Evolutionary conservation across 2,113 vertebrate species (phyloP).

Genomic region (Atlantisia rogersi): DNA sequence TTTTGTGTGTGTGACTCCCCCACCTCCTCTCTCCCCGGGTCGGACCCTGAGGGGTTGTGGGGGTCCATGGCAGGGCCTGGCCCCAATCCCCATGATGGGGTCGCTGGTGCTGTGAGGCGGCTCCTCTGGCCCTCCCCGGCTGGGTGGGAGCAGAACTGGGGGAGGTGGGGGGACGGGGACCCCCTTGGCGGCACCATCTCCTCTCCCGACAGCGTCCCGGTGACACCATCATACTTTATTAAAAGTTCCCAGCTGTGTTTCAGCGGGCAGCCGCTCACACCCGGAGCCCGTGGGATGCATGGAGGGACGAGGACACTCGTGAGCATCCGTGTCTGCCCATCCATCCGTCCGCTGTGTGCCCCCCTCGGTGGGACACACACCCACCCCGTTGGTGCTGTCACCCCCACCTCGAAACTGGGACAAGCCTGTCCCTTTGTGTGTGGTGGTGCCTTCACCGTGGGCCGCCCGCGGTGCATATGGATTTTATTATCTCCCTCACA

Average conservation of each 20-base stretch:
- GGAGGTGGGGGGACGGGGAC: not conserved
- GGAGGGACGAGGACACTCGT: rapidly evolving
- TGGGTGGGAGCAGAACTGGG: not conserved
- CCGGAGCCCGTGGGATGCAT: rapidly evolving
- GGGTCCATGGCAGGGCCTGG: not conserved
- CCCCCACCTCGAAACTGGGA: slow-evolving; percentile 22
- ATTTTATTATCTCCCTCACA: slow-evolving; percentile 71
- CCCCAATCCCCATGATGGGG: not conserved
- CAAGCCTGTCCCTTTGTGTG: slow-evolving; percentile 21
- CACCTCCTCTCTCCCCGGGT: too few species aligned
- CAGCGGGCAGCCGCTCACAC: rapidly evolving
- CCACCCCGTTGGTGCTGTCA: rapidly evolving
- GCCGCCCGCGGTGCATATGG: slow-evolving; percentile 62
- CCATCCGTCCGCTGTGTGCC: rapidly evolving
- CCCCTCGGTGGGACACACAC: not conserved
- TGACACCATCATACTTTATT: not conserved
- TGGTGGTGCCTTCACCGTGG: not conserved
- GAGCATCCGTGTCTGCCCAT: rapidly evolving
- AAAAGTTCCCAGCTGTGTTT: slow-evolving; percentile 2
- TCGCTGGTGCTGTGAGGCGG: too few species aligned
- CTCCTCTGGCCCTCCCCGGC: too few species aligned
- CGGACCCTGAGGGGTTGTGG: too few species aligned
- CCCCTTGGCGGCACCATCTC: not conserved
- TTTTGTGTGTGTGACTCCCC: not conserved
- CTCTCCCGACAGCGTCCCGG: not conserved